These are phyloP conservation scores for Falco concolor DNA, from an alignment of 2,797 vertebrate species.

Conservation along the genomic window DNA sequence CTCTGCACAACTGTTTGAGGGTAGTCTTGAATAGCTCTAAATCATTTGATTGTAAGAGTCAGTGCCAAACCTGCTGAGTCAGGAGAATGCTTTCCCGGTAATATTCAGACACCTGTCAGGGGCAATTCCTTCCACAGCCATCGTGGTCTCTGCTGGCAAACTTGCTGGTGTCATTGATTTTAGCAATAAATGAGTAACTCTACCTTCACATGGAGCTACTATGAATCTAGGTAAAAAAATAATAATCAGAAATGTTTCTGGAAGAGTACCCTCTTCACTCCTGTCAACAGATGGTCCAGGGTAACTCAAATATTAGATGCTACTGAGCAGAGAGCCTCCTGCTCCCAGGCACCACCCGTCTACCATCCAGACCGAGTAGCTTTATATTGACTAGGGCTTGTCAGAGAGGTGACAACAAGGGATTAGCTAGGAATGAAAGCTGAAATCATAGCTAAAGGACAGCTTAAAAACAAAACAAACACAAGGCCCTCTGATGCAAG, in stretches of 20 bases:
- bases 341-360: neutral
- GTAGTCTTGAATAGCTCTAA: constrained; percentile 8
- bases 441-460: neutral
- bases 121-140: constrained; percentile 40
- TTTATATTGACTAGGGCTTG: neutral
- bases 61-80: constrained; percentile 6
- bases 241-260: neutral
- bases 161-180: neutral
- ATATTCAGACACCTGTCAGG: constrained; percentile 34
- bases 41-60: constrained; percentile 14
- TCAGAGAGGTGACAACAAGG: constrained; percentile 6
- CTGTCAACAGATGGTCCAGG: neutral
- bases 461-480: neutral
- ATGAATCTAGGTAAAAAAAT: neutral
- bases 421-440: constrained; percentile 36
- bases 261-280: neutral
- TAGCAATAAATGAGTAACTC: neutral
- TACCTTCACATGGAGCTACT: neutral
- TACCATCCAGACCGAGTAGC: neutral
- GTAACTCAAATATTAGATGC: neutral
- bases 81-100: constrained; percentile 7
- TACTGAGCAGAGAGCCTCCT: neutral
- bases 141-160: neutral
- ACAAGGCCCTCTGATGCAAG: neutral
- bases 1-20: constrained; percentile 14